Conservation (phyloP, 92 coral and sea anemone genomes). For the Siderastrea radians region DNA sequence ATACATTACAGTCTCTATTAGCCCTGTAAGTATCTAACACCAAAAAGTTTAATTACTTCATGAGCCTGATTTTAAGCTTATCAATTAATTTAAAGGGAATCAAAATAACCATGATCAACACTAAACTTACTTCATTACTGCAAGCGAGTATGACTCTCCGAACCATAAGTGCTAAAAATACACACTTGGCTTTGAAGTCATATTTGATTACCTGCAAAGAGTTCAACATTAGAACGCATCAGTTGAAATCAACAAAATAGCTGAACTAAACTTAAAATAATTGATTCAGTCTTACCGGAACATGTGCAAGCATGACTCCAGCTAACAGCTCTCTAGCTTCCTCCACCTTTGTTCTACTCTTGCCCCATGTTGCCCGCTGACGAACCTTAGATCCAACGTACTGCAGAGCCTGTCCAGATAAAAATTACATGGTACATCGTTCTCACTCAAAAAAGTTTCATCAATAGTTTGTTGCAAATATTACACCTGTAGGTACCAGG, state of each 20-base stretch:
- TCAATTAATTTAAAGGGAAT: too few species aligned
- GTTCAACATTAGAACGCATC: too few species aligned
- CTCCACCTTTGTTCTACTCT: constrained; percentile 91
- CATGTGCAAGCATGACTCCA: constrained; percentile 92
- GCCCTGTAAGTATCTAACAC: too few species aligned
- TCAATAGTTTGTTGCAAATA: too few species aligned
- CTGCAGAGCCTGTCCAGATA: constrained; percentile 76
- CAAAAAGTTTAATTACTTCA: too few species aligned
- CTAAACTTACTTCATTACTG: constrained; percentile 77
- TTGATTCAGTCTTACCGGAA: constrained; percentile 75
- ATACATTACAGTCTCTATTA: too few species aligned
- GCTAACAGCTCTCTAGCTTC: constrained; percentile 96
- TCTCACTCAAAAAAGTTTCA: too few species aligned
- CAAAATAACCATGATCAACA: too few species aligned
- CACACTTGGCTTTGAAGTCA: constrained; percentile 93
- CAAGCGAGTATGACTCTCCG: constrained; percentile 91
- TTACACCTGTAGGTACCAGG: too few species aligned
- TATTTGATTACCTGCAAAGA: constrained; percentile 86
- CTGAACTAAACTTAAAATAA: background rate
- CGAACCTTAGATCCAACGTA: constrained; percentile 96
- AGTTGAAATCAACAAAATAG: background rate
- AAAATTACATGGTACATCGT: background rate
- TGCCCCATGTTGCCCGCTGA: constrained; percentile 96
- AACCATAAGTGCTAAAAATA: constrained; percentile 95
- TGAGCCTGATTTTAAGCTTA: too few species aligned